Evolutionary conservation across 1,140 invertebrate species (phyloP).

Genomic region (Bombus pascuorum): DNA sequence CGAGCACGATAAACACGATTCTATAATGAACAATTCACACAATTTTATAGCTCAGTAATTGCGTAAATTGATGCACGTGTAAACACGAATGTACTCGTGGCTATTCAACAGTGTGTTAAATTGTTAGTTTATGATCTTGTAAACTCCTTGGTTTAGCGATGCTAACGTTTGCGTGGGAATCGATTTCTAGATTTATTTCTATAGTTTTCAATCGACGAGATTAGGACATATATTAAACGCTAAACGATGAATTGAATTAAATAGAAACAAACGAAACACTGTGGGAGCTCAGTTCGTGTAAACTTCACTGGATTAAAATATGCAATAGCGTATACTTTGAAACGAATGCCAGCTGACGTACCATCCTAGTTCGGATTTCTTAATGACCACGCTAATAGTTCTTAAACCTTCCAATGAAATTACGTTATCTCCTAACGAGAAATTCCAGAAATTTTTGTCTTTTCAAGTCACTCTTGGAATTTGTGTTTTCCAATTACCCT

Average conservation of each 20-base stretch:
- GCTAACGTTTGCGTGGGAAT: neutral
- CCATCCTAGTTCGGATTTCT: conserved; percentile 7
- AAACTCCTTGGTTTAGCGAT: neutral
- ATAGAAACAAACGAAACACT: neutral
- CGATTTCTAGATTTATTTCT: neutral
- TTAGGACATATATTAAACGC: neutral
- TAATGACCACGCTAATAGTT: conserved; percentile 14
- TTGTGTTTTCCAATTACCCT: neutral
- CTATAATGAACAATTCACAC: neutral
- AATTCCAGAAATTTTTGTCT: neutral
- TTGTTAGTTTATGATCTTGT: neutral
- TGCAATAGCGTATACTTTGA: neutral
- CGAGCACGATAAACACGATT: too few species aligned
- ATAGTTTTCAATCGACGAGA: neutral
- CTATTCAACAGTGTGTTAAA: neutral
- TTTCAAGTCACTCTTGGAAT: neutral
- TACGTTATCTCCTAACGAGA: neutral
- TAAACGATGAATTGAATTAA: neutral
- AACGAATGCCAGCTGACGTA: conserved; percentile 1
- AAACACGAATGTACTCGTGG: neutral
- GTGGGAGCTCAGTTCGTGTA: neutral
- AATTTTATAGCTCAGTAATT: neutral
- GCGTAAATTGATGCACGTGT: neutral
- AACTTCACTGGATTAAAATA: neutral
- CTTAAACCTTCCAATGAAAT: neutral